Percentiles rank a stretch among this genome's conserved stretches.
Conservation (phyloP, 1,140 invertebrate genomes). For the Drosophila tsacasi region DNA sequence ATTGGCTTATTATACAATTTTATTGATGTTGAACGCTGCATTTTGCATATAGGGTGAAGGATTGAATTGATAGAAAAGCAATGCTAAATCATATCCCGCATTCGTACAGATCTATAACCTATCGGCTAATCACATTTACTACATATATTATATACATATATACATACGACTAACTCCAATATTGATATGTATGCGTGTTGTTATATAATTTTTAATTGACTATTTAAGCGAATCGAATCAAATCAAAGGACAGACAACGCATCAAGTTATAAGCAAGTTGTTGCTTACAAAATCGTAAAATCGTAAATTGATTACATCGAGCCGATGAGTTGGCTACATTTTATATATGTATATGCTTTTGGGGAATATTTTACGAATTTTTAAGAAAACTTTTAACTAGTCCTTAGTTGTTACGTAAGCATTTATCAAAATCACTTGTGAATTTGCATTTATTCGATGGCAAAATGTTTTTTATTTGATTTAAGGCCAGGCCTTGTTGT, state of each 20-base stretch:
- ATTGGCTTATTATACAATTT: constrained; percentile 78
- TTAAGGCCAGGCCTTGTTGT: constrained; percentile 70
- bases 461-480: constrained; percentile 43
- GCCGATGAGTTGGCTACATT: constrained; percentile 27
- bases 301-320: constrained; percentile 26
- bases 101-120: constrained; percentile 55
- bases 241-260: constrained; percentile 78
- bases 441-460: constrained; percentile 45
- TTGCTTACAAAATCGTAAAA: constrained; percentile 72
- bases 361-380: constrained; percentile 44
- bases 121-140: constrained; percentile 73
- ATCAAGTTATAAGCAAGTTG: constrained; percentile 73
- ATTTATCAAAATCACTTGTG: constrained; percentile 21
- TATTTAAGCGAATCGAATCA: constrained; percentile 63
- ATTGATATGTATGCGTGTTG: constrained; percentile 68
- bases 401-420: constrained; percentile 63
- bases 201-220: constrained; percentile 79
- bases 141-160: constrained; percentile 58
- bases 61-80: constrained; percentile 46
- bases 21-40: constrained; percentile 73
- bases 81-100: constrained; percentile 74
- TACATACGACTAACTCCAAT: constrained; percentile 55
- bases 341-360: constrained; percentile 45
- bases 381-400: constrained; percentile 58
- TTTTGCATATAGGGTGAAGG: constrained; percentile 24